Evolutionary conservation across 2,888 invertebrate genomes (phyloP).

Genomic region (Erebia aethiops): DNA sequence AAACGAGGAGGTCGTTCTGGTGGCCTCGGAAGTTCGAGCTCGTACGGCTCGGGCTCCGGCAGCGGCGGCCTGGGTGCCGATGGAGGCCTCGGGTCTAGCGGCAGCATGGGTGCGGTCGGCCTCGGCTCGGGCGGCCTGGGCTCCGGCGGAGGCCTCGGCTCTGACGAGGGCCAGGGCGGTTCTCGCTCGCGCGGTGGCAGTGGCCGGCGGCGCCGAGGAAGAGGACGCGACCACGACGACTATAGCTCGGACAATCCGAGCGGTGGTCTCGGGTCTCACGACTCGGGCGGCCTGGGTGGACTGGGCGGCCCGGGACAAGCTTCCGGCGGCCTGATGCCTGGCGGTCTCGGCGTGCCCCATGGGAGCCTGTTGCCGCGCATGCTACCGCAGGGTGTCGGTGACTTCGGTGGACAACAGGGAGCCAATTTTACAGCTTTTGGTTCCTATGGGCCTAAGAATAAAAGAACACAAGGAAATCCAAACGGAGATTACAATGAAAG

Average conservation of each 20-base stretch:
- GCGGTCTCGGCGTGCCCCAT: conserved; percentile 75
- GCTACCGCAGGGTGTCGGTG: conserved; percentile 64
- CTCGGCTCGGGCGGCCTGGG: conserved; percentile 48
- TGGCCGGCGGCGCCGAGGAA: conserved; percentile 70
- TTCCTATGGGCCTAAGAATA: conserved; percentile 65
- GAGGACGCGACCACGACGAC: conserved; percentile 69
- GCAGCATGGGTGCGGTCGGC: conserved; percentile 42
- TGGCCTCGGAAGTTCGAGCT: conserved; percentile 51
- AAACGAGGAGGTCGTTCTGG: conserved; percentile 63
- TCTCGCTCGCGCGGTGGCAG: conserved; percentile 61
- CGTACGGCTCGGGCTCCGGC: conserved; percentile 52
- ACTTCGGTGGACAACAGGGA: conserved; percentile 62
- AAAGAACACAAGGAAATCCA: conserved; percentile 52
- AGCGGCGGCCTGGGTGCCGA: conserved; percentile 50
- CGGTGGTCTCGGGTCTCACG: conserved; percentile 55
- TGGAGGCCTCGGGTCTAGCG: conserved; percentile 47
- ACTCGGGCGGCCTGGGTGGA: conserved; percentile 48
- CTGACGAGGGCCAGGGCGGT: conserved; percentile 47
- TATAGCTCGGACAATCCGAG: conserved; percentile 54
- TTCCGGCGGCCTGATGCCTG: conserved; percentile 67
- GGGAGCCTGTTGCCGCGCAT: conserved; percentile 76
- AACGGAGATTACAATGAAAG: conserved; percentile 53
- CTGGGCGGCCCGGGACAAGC: conserved; percentile 49
- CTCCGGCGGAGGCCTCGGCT: conserved; percentile 51
- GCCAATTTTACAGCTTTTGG: conserved; percentile 78